Conservation (phyloP, 2,797 vertebrate genomes). For the Harpagifer antarcticus region DNA sequence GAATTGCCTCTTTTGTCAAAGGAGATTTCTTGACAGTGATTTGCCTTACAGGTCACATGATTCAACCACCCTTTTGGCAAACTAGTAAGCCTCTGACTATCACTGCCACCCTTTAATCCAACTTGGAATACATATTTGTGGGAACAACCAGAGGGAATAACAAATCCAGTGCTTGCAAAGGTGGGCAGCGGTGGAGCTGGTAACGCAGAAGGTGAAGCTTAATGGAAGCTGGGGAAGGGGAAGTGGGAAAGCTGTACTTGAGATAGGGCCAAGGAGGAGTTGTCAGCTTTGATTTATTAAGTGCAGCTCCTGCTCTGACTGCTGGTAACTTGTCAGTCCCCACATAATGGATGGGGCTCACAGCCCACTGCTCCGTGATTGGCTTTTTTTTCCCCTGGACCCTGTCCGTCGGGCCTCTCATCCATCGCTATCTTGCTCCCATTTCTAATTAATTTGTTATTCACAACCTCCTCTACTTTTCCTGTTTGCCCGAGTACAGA, state of each 20-base stretch:
- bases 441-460: constrained; percentile 89
- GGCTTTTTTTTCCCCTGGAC: constrained; percentile 78
- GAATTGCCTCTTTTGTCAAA: background rate
- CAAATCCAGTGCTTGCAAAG: constrained; percentile 49
- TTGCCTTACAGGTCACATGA: constrained; percentile 15
- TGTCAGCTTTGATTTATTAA: constrained; percentile 99
- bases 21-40: constrained; percentile 7
- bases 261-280: constrained; percentile 89
- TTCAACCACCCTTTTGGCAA: constrained; percentile 12
- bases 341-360: constrained; percentile 90
- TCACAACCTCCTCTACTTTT: constrained; percentile 76
- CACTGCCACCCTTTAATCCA: constrained; percentile 35
- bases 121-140: constrained; percentile 53
- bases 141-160: constrained; percentile 58
- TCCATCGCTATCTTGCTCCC: constrained; percentile 78
- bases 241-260: constrained; percentile 87
- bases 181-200: constrained; percentile 53
- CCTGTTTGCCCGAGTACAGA: constrained; percentile 66
- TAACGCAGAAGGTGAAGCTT: constrained; percentile 78
- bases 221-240: constrained; percentile 79
- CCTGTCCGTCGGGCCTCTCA: constrained; percentile 72
- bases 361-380: constrained; percentile 88
- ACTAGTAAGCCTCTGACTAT: constrained; percentile 21
- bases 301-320: constrained; percentile 88
- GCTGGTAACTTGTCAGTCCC: constrained; percentile 90